Conservation (phyloP, 37 sponge, comb jelly and placozoan species). For the Halichondria panicea region DNA sequence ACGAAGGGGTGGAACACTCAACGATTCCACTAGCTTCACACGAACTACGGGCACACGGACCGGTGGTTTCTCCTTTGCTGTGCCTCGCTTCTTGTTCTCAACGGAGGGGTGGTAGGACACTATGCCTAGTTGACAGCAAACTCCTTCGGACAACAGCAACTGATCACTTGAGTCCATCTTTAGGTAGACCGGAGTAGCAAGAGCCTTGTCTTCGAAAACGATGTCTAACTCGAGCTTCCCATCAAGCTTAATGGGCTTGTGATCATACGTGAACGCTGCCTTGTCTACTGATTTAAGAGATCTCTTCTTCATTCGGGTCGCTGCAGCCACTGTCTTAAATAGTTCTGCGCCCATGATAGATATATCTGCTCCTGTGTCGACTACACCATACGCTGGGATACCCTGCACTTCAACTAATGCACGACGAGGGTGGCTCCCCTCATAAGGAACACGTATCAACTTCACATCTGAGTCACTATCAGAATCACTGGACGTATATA, state of each 20-base stretch:
- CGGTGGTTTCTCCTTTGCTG: not conserved
- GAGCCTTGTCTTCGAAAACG: slow-evolving; percentile 17
- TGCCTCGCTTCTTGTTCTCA: not conserved
- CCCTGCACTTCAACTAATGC: slow-evolving; percentile 29
- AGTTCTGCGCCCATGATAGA: slow-evolving; percentile 26
- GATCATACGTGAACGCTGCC: slow-evolving; percentile 20
- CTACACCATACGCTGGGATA: slow-evolving; percentile 16
- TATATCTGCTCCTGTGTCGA: slow-evolving; percentile 33
- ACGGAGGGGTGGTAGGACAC: slow-evolving; percentile 30
- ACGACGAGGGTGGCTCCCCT: slow-evolving; percentile 13
- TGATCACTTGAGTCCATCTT: slow-evolving; percentile 54
- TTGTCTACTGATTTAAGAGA: slow-evolving; percentile 17
- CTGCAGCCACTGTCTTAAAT: slow-evolving; percentile 31
- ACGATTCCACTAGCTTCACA: slow-evolving; percentile 5
- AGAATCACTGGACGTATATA: too few species aligned
- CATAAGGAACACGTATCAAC: too few species aligned
- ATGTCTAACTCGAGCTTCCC: slow-evolving; percentile 38
- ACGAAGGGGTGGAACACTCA: slow-evolving; percentile 10
- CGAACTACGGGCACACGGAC: not conserved
- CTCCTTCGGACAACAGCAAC: slow-evolving; percentile 45
- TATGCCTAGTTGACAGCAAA: slow-evolving; percentile 49
- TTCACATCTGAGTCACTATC: too few species aligned
- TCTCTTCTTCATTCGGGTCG: slow-evolving; percentile 11
- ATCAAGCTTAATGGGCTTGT: slow-evolving; percentile 24
- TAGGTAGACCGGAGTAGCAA: slow-evolving; percentile 28